A percentile compares a stretch with the other conserved stretches of the same genome.
Conservation (phyloP, 2,888 invertebrate species). For the Urechis unicinctus region DNA sequence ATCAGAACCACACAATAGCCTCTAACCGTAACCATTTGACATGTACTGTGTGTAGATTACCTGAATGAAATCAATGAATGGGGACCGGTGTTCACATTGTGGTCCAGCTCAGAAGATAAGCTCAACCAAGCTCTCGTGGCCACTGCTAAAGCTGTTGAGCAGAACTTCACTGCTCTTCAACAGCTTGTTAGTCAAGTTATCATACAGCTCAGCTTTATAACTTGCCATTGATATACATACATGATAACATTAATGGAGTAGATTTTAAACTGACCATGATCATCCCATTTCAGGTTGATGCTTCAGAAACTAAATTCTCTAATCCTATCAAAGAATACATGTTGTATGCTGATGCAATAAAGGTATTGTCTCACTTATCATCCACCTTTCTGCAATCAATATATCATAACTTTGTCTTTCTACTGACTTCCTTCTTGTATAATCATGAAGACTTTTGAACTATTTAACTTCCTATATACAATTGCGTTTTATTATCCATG, state of each 20-base stretch:
- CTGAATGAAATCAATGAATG: conserved; percentile 57
- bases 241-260: too few species aligned
- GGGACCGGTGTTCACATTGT: conserved; percentile 60
- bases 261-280: neutral
- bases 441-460: too few species aligned
- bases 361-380: conserved; percentile 51
- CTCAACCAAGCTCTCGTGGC: conserved; percentile 34
- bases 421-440: too few species aligned
- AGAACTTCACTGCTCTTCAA: conserved; percentile 33
- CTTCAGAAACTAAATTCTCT: conserved; percentile 38
- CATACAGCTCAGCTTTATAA: too few species aligned
- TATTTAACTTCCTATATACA: too few species aligned
- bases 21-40: neutral
- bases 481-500: too few species aligned
- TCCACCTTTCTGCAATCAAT: too few species aligned
- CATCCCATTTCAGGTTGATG: conserved; percentile 32
- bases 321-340: conserved; percentile 59
- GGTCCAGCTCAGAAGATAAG: conserved; percentile 58
- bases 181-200: conserved; percentile 31
- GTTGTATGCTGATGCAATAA: conserved; percentile 63
- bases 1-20: too few species aligned
- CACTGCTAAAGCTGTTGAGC: conserved; percentile 42
- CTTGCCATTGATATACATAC: too few species aligned
- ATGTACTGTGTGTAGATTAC: conserved; percentile 55
- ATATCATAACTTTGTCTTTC: too few species aligned